Conservation (phyloP, 2,888 invertebrate species). For the Bedellia somnulentella region DNA sequence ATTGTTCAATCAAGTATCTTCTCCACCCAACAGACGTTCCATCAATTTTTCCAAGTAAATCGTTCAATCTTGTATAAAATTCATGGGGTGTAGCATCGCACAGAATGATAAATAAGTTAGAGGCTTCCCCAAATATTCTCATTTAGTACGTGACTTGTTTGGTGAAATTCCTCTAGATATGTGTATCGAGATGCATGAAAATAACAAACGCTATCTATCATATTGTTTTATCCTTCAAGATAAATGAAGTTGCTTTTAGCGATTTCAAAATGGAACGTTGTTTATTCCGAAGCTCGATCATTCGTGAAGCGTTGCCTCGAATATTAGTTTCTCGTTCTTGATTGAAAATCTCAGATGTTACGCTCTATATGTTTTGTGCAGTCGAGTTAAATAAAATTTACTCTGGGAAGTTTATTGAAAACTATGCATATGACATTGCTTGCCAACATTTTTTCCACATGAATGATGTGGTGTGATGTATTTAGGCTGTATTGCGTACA, state of each 20-base stretch:
- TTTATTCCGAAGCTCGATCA: too few relatives aligned
- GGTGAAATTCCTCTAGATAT: slow-evolving; percentile 44
- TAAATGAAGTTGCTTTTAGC: slow-evolving; percentile 10
- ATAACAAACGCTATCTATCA: slow-evolving; percentile 41
- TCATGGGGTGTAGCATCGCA: slow-evolving; percentile 55
- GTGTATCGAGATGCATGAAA: slow-evolving; percentile 40
- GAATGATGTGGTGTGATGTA: too few relatives aligned
- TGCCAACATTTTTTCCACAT: too few relatives aligned
- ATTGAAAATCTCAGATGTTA: too few relatives aligned
- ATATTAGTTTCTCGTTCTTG: too few relatives aligned
- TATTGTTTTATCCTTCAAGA: slow-evolving; percentile 29
- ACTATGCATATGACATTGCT: too few relatives aligned
- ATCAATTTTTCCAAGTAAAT: slow-evolving; percentile 58
- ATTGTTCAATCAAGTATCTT: slow-evolving; percentile 43
- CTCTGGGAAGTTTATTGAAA: too few relatives aligned
- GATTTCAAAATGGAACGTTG: too few relatives aligned
- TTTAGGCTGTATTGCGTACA: too few relatives aligned
- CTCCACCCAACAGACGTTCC: slow-evolving; percentile 52
- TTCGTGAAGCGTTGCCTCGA: too few relatives aligned
- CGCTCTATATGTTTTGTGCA: too few relatives aligned
- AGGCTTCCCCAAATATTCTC: slow-evolving; percentile 59
- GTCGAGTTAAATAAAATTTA: too few relatives aligned
- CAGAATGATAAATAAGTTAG: slow-evolving; percentile 58
- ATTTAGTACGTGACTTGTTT: slow-evolving; percentile 61
- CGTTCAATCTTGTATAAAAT: slow-evolving; percentile 62